phyloP scores from a whole-genome alignment of 2,888 invertebrate species.

The Drosophila robusta region DNA sequence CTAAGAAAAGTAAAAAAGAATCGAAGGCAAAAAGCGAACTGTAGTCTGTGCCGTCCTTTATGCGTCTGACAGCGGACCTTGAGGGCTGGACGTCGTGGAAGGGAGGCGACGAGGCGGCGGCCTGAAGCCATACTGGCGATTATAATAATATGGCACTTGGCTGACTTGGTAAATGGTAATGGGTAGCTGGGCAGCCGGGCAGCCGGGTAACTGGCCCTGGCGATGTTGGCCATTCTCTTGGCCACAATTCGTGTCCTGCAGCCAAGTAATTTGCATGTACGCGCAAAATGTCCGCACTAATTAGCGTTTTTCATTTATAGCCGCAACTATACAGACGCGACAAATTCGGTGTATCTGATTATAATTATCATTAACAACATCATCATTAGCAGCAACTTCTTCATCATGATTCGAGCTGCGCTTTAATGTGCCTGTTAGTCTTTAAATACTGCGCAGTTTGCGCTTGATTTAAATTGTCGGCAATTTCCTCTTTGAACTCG shows the following conservation, averaged over 20 bases:
- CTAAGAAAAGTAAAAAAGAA: conserved; percentile 1
- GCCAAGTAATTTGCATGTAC: conserved; percentile 77
- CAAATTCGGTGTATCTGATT: conserved; percentile 49
- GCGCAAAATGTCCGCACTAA: conserved; percentile 75
- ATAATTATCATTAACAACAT: conserved; percentile 44
- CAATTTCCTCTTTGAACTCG: conserved; percentile 50
- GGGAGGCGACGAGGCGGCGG: conserved; percentile 13
- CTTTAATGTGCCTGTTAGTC: too few relatives aligned
- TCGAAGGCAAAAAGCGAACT: conserved; percentile 1
- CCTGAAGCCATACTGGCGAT: conserved; percentile 60
- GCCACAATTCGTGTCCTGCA: conserved; percentile 63
- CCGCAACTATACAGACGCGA: conserved; percentile 32
- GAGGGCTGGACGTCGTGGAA: conserved; percentile 27
- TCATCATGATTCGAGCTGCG: conserved; percentile 2
- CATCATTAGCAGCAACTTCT: too few relatives aligned
- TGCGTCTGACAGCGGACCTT: conserved; percentile 49
- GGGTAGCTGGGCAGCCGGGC: conserved; percentile 15
- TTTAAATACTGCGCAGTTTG: conserved; percentile 31
- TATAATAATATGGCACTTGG: conserved; percentile 72
- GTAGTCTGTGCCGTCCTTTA: conserved; percentile 21
- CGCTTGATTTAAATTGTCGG: conserved; percentile 36
- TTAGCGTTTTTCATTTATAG: conserved; percentile 67
- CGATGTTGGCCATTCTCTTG: conserved; percentile 43
- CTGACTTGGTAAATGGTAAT: conserved; percentile 39
- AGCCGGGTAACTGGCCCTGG: conserved; percentile 30